phyloP scores from a whole-genome alignment of 1,140 invertebrate species.

The Scylla paramamosain region DNA sequence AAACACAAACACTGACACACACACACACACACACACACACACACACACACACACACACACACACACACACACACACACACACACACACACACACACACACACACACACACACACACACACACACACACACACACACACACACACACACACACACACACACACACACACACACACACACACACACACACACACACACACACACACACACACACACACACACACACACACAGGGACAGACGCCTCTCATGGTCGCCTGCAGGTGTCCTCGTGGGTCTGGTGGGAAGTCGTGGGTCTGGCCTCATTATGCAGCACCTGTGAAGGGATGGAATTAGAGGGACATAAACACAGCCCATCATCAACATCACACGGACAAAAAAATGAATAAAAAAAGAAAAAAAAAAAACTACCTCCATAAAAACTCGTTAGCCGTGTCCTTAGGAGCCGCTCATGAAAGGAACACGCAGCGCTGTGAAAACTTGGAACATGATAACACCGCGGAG shows the following conservation, averaged over 20 bases:
- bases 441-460: not conserved
- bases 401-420: not conserved
- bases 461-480: not conserved
- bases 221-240: no score
- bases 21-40: conserved; percentile 38
- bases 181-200: conserved; percentile 9
- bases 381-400: no score
- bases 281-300: not conserved
- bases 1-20: not conserved
- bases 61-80: conserved; percentile 1
- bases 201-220: no score
- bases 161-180: conserved; percentile 38
- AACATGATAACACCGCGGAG: not conserved
- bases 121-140: conserved; percentile 42
- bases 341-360: not conserved
- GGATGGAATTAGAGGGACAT: not conserved
- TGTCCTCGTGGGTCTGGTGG: no score
- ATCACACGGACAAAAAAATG: not conserved
- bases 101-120: conserved; percentile 49
- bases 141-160: no score
- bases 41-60: conserved; percentile 37
- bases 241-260: no score
- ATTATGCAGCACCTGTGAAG: not conserved
- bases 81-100: conserved; percentile 52
- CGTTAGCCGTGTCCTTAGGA: not conserved